Evolutionary conservation across 53 echinoderm and acorn worm species (phyloP), one percentile per base, ranked within the genome.

Genomic region (Holothuria leucospilota): DNA sequence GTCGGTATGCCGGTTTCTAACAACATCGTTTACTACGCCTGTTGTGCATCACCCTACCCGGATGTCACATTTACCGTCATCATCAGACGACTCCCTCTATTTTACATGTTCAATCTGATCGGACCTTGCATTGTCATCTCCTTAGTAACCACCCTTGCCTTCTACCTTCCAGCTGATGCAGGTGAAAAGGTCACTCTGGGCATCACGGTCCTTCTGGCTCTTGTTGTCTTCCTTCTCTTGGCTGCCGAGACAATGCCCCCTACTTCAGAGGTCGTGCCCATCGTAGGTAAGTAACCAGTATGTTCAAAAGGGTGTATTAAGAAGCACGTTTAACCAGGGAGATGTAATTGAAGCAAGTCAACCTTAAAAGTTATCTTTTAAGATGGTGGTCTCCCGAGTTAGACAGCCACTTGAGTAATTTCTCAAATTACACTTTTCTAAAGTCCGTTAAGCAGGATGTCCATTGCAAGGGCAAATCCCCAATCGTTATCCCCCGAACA

Each of bases 171-270:
- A 24, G 93, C 97, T 42, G 97, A 97, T 60, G 94, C 97, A 0
- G 97, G 94, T 0, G 97, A 97, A 59, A 97, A 97, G 39, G 91
- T 97, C 2, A 93, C 91, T 14, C 90, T 97, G 0, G 93, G 90
- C 18, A 91, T 97, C 64, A 97, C 97, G 27, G 88, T 90, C 64
- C 88, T 97, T 20, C 84, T 97, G 84, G 93, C 97, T 20, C 81
- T 97, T 10, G 91, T 88, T n/a, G 94, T 97, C 63, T 97, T 97
- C 75, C 86, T 93, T 29, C 77, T 93, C 9, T 86, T 97, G 2
- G 95, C 94, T 18, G 93, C 93, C 8, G 95, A 94, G 73, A 95
- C 97, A 5, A 95, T 97, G 93, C 97, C 97, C 14, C 93, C 97
- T 0, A 88, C 95, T 20, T 97, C 97, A 6, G 94, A 97, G 63